Evolutionary conservation across 2,113 vertebrate species (phyloP).

Genomic region (Varanus salvator): DNA sequence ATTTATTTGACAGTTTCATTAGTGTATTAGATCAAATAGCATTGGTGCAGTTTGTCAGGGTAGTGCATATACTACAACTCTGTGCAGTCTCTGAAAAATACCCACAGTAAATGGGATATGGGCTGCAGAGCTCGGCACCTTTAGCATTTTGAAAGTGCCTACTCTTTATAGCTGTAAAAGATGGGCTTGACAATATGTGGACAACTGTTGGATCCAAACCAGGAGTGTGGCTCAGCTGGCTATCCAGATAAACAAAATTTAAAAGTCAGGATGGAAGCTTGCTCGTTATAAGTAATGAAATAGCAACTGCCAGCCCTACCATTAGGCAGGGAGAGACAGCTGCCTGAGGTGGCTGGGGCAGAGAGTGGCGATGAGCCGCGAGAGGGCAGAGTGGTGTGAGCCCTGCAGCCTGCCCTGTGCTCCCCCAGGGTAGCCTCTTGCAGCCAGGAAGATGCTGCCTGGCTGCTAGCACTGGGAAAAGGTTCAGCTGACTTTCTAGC

Average conservation of each 20-base stretch:
- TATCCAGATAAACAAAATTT: not conserved
- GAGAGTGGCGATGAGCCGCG: no score
- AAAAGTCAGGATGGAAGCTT: not conserved
- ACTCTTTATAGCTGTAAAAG: not conserved
- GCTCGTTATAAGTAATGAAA: not conserved
- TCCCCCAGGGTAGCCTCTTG: no score
- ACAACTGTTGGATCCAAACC: not conserved
- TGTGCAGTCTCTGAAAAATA: not conserved
- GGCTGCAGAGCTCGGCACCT: not conserved
- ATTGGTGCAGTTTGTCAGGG: constrained; percentile 9
- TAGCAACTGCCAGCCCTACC: no score
- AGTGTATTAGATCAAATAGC: constrained; percentile 8
- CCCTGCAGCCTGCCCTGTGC: no score
- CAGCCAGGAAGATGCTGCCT: no score
- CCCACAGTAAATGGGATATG: not conserved
- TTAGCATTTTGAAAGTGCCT: not conserved
- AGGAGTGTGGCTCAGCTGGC: not conserved
- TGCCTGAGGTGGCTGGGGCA: no score
- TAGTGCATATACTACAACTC: not conserved
- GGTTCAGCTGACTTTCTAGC: no score
- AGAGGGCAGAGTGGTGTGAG: no score
- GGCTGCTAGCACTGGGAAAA: no score
- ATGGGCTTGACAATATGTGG: not conserved
- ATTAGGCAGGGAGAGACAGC: no score
- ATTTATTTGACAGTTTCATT: constrained; percentile 28